Evolutionary conservation across 2,113 vertebrate species (phyloP).

Genomic region (Xerus inauris): DNA sequence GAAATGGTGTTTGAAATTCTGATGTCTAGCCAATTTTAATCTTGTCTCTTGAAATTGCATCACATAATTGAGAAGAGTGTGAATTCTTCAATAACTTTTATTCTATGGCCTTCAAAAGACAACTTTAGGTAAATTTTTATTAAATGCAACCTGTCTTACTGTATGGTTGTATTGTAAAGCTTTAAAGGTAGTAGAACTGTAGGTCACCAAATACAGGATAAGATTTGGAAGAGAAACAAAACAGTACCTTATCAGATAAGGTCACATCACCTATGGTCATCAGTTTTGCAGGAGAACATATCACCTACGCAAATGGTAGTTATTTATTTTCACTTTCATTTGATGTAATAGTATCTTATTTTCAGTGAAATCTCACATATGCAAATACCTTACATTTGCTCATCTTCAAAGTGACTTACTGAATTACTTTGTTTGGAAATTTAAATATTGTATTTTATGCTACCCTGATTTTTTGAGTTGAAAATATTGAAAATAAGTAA

Average conservation of each 20-base stretch:
- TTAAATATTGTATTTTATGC: background rate
- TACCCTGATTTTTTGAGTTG: background rate
- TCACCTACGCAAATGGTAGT: background rate
- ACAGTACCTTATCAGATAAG: background rate
- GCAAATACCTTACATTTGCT: background rate
- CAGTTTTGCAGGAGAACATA: too few relatives aligned
- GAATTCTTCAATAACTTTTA: background rate
- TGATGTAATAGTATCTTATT: background rate
- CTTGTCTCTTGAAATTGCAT: background rate
- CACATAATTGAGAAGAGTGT: background rate
- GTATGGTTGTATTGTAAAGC: background rate
- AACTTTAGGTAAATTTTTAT: background rate
- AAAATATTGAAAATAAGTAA: background rate
- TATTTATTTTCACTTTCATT: background rate
- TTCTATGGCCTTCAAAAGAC: background rate
- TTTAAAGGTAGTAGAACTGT: background rate
- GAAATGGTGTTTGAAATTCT: background rate
- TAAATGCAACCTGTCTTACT: background rate
- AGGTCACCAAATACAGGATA: background rate
- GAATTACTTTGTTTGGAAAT: background rate
- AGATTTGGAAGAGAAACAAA: background rate
- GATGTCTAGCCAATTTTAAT: background rate
- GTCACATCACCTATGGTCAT: background rate
- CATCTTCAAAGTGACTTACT: background rate
- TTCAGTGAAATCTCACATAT: background rate